Conservation (phyloP, 92 coral and sea anemone species). For the Epizoanthus ramosus region DNA sequence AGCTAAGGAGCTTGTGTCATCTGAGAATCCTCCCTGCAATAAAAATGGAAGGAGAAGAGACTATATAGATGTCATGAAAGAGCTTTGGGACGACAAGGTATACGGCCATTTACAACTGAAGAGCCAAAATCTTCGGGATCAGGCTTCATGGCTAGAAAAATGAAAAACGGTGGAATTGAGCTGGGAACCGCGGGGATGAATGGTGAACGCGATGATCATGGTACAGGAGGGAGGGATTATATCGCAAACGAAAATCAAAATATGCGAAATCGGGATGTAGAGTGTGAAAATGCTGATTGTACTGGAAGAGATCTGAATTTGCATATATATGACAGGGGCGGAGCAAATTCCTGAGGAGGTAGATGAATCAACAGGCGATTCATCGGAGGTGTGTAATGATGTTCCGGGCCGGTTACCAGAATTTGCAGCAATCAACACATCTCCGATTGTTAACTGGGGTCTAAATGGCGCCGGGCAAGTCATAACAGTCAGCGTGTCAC, state of each 20-base stretch:
- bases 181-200: constrained; percentile 25
- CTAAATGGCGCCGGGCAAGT: constrained; percentile 21
- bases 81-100: constrained; percentile 27
- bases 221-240: neutral
- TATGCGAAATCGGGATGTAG: constrained; percentile 15
- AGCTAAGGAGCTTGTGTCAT: constrained; percentile 23
- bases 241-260: constrained; percentile 14
- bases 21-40: constrained; percentile 27
- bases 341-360: neutral
- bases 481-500: constrained; percentile 20
- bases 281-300: neutral
- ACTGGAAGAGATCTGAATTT: too few relatives aligned
- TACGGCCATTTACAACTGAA: constrained; percentile 3
- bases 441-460: constrained; percentile 23
- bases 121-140: constrained; percentile 25
- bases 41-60: constrained; percentile 8
- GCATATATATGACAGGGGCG: too few relatives aligned
- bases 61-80: constrained; percentile 38
- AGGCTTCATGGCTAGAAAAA: constrained; percentile 3
- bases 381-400: constrained; percentile 5
- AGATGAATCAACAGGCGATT: constrained; percentile 11
- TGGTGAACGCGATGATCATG: neutral
- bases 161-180: constrained; percentile 33
- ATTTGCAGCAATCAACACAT: constrained; percentile 10
- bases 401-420: constrained; percentile 14